A percentile compares a stretch with the other conserved stretches of the same genome.
Conservation (phyloP, 1,140 invertebrate genomes). For the Homarus americanus region DNA sequence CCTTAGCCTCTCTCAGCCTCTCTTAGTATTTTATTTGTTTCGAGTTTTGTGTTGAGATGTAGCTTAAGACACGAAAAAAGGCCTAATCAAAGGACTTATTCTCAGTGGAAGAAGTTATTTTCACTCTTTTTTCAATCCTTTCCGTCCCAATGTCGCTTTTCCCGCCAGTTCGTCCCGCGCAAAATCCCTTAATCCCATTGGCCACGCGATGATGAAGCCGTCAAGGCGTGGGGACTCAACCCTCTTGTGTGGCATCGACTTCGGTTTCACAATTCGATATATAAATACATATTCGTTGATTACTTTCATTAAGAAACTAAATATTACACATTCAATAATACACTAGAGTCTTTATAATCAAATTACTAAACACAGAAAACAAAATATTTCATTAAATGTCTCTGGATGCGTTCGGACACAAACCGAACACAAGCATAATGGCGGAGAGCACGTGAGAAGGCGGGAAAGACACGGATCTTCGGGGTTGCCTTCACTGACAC, state of each 20-base stretch:
- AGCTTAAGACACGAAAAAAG: neutral
- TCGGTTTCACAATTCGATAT: neutral
- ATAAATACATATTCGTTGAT: neutral
- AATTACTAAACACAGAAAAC: too few species aligned
- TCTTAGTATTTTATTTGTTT: neutral
- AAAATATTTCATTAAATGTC: too few species aligned
- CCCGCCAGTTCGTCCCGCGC: slow-evolving; percentile 53
- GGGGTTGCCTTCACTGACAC: slow-evolving; percentile 59
- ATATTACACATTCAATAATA: neutral
- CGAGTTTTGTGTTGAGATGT: neutral
- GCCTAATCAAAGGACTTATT: neutral
- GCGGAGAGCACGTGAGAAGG: slow-evolving; percentile 60
- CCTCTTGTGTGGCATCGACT: neutral
- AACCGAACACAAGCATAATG: slow-evolving; percentile 38
- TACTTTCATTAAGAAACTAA: neutral
- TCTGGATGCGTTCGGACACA: too few species aligned
- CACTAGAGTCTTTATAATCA: too few species aligned
- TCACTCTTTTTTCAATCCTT: slow-evolving; percentile 30
- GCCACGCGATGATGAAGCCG: slow-evolving; percentile 69
- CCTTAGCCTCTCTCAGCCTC: neutral
- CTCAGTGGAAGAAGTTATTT: neutral
- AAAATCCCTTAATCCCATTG: slow-evolving; percentile 64
- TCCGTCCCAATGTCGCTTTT: slow-evolving; percentile 37
- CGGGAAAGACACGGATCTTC: slow-evolving; percentile 52
- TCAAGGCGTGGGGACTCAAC: slow-evolving; percentile 30